Percentiles rank a stretch among this genome's conserved stretches.
These are phyloP conservation scores for Schizopygopsis malacanthus DNA, from an alignment of 2,797 vertebrate species.

Conservation along the genomic window DNA sequence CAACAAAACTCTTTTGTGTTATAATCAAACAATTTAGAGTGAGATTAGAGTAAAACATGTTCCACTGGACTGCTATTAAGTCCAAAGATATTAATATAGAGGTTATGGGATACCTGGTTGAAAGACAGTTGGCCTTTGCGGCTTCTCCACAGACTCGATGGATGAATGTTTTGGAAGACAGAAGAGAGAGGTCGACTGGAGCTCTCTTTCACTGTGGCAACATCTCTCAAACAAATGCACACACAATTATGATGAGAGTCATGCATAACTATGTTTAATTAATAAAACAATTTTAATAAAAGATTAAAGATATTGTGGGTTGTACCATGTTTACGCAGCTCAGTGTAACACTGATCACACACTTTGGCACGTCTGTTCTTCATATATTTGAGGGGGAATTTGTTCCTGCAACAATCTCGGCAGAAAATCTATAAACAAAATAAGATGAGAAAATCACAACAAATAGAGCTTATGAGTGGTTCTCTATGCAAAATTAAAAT, in stretches of 20 bases:
- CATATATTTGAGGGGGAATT: constrained; percentile 95
- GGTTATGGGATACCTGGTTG: constrained; percentile 79
- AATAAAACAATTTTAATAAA: neutral
- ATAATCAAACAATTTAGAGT: neutral
- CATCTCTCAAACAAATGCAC: constrained; percentile 68
- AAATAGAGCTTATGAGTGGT: neutral
- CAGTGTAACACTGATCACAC: constrained; percentile 89
- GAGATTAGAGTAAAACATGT: neutral
- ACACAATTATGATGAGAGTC: constrained; percentile 4
- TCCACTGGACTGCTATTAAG: neutral
- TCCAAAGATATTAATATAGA: neutral
- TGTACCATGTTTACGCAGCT: constrained; percentile 89
- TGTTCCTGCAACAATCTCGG: constrained; percentile 92
- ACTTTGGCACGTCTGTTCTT: constrained; percentile 94
- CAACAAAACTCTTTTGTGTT: neutral
- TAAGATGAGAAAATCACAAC: constrained; percentile 17
- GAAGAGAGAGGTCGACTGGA: constrained; percentile 88
- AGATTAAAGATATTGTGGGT: neutral
- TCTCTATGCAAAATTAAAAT: neutral
- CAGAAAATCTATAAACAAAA: constrained; percentile 87
- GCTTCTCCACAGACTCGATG: constrained; percentile 89
- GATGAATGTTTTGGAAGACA: constrained; percentile 92
- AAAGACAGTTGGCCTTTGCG: constrained; percentile 89
- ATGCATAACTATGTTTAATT: neutral
- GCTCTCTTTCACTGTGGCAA: constrained; percentile 72